A percentile compares a stretch with the other conserved stretches of the same genome.
phyloP scores from a whole-genome alignment of 2,797 vertebrate species.

The Heliangelus exortis region DNA sequence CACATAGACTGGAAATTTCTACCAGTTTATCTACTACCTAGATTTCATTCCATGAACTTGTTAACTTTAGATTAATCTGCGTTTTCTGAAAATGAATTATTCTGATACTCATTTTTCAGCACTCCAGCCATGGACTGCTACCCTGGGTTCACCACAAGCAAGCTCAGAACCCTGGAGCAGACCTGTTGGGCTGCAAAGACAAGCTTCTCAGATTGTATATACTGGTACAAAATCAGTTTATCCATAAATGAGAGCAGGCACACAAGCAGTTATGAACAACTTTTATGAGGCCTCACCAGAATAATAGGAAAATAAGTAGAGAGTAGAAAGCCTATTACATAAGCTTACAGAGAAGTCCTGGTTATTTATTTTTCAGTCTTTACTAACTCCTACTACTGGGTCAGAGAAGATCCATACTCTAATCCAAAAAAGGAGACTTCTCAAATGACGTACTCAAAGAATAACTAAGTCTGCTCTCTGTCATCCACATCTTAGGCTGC shows the following conservation, averaged over 20 bases:
- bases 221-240: not conserved
- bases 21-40: conserved; percentile 31
- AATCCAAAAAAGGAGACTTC: conserved; percentile 55
- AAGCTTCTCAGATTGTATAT: not conserved
- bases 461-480: conserved; percentile 43
- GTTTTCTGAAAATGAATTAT: conserved; percentile 10
- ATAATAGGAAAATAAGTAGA: not conserved
- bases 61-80: conserved; percentile 1
- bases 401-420: not conserved
- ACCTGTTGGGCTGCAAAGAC: not conserved
- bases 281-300: not conserved
- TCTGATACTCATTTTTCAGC: conserved; percentile 40
- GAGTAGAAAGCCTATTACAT: not conserved
- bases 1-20: conserved; percentile 26
- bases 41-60: not conserved
- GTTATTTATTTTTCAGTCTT: not conserved
- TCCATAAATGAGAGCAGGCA: not conserved
- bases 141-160: accelerated
- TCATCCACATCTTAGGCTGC: conserved; percentile 22
- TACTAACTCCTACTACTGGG: not conserved
- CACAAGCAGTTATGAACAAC: not conserved
- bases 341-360: not conserved
- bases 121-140: conserved; percentile 40
- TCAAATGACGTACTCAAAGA: not conserved
- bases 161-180: not conserved